Evolutionary conservation across 1,140 invertebrate genomes (phyloP).

Genomic region (Halictus rubicundus): DNA sequence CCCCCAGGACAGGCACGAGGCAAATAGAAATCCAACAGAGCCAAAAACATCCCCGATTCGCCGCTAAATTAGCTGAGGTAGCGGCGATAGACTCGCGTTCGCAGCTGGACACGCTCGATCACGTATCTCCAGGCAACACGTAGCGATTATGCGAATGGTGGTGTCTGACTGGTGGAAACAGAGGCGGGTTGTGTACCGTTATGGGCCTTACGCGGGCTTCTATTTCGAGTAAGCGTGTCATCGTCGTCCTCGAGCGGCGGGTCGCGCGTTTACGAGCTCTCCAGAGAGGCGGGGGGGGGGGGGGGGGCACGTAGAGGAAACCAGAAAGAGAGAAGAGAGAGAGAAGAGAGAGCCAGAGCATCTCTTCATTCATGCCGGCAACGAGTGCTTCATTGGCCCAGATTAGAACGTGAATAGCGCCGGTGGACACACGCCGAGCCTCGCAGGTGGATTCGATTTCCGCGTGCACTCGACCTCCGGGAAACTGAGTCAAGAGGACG

Average conservation of each 20-base stretch:
- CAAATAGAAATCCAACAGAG: too few relatives aligned
- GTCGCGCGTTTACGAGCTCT: slow-evolving; percentile 34
- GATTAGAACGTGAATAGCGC: slow-evolving; percentile 67
- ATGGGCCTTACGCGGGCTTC: slow-evolving; percentile 57
- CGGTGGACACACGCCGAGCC: slow-evolving; percentile 32
- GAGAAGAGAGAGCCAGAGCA: not conserved
- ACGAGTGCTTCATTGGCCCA: slow-evolving; percentile 67
- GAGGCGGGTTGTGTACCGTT: slow-evolving; percentile 38
- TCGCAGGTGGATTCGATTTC: slow-evolving; percentile 53
- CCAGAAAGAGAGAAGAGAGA: not conserved
- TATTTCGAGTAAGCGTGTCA: slow-evolving; percentile 65
- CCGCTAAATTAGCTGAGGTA: not conserved
- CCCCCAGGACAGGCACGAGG: too few relatives aligned
- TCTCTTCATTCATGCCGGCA: slow-evolving; percentile 59
- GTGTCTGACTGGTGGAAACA: slow-evolving; percentile 17
- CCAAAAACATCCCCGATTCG: too few relatives aligned
- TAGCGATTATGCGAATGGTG: slow-evolving; percentile 26
- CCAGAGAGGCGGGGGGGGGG: not conserved
- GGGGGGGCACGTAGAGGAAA: not conserved
- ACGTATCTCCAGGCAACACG: not conserved
- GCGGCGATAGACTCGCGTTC: too few relatives aligned
- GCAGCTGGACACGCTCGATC: not conserved
- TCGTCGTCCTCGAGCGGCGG: slow-evolving; percentile 36
- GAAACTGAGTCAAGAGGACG: slow-evolving; percentile 51
- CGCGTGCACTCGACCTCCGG: slow-evolving; percentile 40